Evolutionary conservation across 1,140 invertebrate species (phyloP).

Genomic region (Steinernema feltiae): DNA sequence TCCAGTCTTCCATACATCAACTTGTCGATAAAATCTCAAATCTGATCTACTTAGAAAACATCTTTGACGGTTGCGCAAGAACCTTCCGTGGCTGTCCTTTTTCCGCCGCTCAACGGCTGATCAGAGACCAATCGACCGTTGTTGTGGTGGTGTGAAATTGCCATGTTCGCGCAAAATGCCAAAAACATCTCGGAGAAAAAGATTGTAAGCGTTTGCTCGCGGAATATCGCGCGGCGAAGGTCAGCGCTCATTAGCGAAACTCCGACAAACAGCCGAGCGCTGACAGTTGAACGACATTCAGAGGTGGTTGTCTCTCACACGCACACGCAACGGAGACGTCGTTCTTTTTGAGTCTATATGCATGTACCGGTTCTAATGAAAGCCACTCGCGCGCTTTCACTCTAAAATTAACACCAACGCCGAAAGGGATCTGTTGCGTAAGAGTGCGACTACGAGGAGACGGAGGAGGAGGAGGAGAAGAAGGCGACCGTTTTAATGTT

Average conservation of each 20-base stretch:
- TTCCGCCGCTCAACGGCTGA: not conserved
- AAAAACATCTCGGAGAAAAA: not conserved
- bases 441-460: too few relatives aligned
- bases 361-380: not conserved
- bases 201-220: too few relatives aligned
- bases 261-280: not conserved
- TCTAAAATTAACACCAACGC: not conserved
- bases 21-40: not conserved
- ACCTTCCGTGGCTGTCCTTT: not conserved
- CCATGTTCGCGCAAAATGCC: not conserved
- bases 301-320: too few relatives aligned
- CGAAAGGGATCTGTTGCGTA: not conserved
- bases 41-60: not conserved
- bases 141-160: not conserved
- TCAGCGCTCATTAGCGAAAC: not conserved
- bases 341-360: not conserved
- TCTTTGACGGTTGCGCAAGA: not conserved
- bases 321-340: not conserved
- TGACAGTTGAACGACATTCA: not conserved
- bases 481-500: too few relatives aligned
- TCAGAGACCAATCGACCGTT: not conserved
- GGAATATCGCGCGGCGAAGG: too few relatives aligned
- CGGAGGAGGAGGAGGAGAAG: too few relatives aligned
- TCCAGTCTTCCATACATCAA: too few relatives aligned
- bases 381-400: not conserved